phyloP scores from a whole-genome alignment of 2,797 vertebrate species.

The Cottoperca gobio region DNA sequence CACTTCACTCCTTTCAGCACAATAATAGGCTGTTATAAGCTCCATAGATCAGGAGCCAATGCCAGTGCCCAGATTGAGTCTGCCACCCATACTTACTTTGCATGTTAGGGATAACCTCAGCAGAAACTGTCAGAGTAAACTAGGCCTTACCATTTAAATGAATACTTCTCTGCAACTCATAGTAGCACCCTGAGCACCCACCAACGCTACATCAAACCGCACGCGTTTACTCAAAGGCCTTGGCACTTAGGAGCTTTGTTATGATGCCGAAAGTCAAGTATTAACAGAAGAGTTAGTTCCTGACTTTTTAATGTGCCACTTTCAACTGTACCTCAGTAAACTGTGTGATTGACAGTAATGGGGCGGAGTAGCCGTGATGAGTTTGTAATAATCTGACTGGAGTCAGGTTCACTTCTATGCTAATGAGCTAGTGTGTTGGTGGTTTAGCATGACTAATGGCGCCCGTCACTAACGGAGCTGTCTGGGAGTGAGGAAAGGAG shows the following conservation, averaged over 20 bases:
- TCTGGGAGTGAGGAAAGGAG: slow-evolving; percentile 56
- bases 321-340: slow-evolving; percentile 65
- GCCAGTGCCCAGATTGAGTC: slow-evolving; percentile 27
- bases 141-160: slow-evolving; percentile 31
- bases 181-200: slow-evolving; percentile 14
- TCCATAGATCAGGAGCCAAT: slow-evolving; percentile 47
- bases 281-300: slow-evolving; percentile 63
- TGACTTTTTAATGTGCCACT: slow-evolving; percentile 68
- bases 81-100: slow-evolving; percentile 32
- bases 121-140: slow-evolving; percentile 29
- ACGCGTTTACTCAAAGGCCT: slow-evolving; percentile 16
- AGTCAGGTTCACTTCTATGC: slow-evolving; percentile 79
- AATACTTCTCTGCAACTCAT: slow-evolving; percentile 29
- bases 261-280: slow-evolving; percentile 53
- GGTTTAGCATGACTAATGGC: slow-evolving; percentile 83
- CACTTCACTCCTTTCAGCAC: slow-evolving; percentile 55
- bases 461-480: slow-evolving; percentile 73
- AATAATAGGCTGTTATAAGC: slow-evolving; percentile 63
- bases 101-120: slow-evolving; percentile 18
- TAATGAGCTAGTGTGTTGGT: slow-evolving; percentile 78
- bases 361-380: slow-evolving; percentile 76
- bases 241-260: slow-evolving; percentile 47
- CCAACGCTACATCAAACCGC: slow-evolving; percentile 4
- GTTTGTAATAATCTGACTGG: slow-evolving; percentile 83
- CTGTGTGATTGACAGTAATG: slow-evolving; percentile 79